A percentile compares a stretch with the other conserved stretches of the same genome.
Evolutionary conservation across 2,888 invertebrate genomes (phyloP).

Genomic region (Eledona agricola): DNA sequence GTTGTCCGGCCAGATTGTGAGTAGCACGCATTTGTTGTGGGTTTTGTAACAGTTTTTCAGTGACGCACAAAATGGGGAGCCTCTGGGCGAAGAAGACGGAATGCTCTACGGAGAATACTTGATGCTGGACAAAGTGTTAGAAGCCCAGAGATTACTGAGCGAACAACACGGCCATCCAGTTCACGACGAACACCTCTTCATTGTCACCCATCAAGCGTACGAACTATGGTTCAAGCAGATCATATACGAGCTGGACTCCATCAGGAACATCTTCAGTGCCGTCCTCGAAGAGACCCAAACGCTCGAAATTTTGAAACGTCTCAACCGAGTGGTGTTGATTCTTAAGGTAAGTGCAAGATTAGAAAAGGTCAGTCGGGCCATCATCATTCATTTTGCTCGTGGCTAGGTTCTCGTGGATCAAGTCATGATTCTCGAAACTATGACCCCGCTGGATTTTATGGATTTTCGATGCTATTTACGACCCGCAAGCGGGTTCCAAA

Average conservation of each 20-base stretch:
- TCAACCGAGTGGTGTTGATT: constrained; percentile 92
- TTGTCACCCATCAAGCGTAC: constrained; percentile 98
- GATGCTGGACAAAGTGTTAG: constrained; percentile 86
- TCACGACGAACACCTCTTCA: constrained; percentile 97
- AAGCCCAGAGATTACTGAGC: constrained; percentile 84
- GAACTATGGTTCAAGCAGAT: constrained; percentile 99
- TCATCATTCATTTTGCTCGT: background rate
- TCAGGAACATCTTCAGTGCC: constrained; percentile 80
- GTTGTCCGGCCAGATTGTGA: constrained; percentile 51
- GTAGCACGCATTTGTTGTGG: constrained; percentile 38
- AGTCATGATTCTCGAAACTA: constrained; percentile 96
- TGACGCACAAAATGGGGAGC: constrained; percentile 64
- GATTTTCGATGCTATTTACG: constrained; percentile 93
- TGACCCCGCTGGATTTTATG: constrained; percentile 99
- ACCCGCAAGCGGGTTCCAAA: constrained; percentile 98
- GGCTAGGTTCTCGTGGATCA: constrained; percentile 96
- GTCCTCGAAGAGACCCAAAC: constrained; percentile 90
- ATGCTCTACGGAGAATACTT: constrained; percentile 92
- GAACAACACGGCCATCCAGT: constrained; percentile 77
- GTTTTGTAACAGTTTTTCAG: constrained; percentile 40
- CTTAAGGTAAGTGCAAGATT: constrained; percentile 86
- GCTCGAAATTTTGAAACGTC: constrained; percentile 88
- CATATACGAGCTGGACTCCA: constrained; percentile 94
- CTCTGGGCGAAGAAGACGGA: constrained; percentile 75
- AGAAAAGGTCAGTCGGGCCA: background rate